A percentile compares a stretch with the other conserved stretches of the same genome.
These are phyloP conservation scores for Papilio aristodemus DNA, from an alignment of 1,140 invertebrate species.

Conservation along the genomic window DNA sequence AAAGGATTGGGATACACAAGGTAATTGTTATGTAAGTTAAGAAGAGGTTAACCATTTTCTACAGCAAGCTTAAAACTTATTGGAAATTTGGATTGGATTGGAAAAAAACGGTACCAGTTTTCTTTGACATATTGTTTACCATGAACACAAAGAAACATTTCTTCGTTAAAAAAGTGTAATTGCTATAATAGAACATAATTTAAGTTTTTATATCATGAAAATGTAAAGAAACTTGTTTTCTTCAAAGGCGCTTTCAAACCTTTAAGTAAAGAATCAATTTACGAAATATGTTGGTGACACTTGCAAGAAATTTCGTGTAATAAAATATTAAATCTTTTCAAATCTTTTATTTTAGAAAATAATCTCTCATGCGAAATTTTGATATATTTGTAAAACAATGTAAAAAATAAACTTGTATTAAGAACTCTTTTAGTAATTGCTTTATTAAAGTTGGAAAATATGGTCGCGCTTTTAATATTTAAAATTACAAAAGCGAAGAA, in stretches of 20 bases:
- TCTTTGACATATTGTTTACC: too few species aligned
- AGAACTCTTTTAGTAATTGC: too few species aligned
- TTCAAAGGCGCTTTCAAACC: background rate
- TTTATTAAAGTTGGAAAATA: background rate
- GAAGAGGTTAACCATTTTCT: too few species aligned
- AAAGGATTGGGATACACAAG: too few species aligned
- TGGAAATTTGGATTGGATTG: too few species aligned
- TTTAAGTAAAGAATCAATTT: constrained; percentile 10
- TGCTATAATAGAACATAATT: too few species aligned
- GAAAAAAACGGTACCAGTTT: too few species aligned
- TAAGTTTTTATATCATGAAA: too few species aligned
- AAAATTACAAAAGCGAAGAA: background rate
- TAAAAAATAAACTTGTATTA: background rate
- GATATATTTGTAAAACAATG: background rate
- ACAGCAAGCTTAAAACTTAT: too few species aligned
- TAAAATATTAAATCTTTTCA: constrained; percentile 16
- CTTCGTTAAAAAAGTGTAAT: too few species aligned
- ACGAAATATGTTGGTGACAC: constrained; percentile 6
- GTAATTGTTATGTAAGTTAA: too few species aligned
- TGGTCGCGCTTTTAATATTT: background rate
- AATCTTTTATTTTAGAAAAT: background rate
- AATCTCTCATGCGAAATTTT: background rate
- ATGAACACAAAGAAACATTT: too few species aligned
- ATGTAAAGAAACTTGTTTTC: background rate
- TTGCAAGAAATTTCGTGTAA: constrained; percentile 1